Conservation (phyloP, 1,140 invertebrate species). For the Leptopilina boulardi region DNA sequence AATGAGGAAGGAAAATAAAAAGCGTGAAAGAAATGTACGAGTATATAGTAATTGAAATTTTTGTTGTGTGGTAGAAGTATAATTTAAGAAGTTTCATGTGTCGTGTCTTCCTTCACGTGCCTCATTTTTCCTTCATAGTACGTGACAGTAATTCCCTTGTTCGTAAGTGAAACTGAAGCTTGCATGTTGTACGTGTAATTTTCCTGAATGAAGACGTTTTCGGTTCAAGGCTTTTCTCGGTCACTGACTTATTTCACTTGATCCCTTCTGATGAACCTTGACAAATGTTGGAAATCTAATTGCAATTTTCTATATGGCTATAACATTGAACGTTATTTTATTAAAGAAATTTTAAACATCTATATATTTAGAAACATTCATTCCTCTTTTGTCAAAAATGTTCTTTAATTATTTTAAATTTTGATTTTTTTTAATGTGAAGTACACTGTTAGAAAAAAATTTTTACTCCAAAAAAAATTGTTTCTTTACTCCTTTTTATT, state of each 20-base stretch:
- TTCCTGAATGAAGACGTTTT: conserved; percentile 17
- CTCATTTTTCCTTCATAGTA: not conserved
- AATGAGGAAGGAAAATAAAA: no score
- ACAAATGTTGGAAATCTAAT: not conserved
- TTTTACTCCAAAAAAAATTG: no score
- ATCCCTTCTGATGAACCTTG: not conserved
- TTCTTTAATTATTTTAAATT: no score
- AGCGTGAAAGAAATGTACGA: not conserved
- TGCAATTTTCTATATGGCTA: not conserved
- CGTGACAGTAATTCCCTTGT: conserved; percentile 8
- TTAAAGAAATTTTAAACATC: no score
- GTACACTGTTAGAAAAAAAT: no score
- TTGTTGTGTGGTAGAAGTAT: not conserved
- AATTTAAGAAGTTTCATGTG: not conserved
- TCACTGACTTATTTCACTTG: not conserved
- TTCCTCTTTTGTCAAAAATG: no score
- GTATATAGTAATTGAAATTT: not conserved
- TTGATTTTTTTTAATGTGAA: no score
- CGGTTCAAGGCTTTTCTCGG: not conserved
- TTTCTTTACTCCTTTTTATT: no score
- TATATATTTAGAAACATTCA: no score
- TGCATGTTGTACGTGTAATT: conserved; percentile 2
- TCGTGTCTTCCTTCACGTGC: not conserved
- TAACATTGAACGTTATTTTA: no score
- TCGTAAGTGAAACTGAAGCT: conserved; percentile 3